A percentile compares a stretch with the other conserved stretches of the same genome.
These are phyloP conservation scores for Anseranas semipalmata DNA, from an alignment of 2,113 vertebrate genomes.

Conservation along the genomic window DNA sequence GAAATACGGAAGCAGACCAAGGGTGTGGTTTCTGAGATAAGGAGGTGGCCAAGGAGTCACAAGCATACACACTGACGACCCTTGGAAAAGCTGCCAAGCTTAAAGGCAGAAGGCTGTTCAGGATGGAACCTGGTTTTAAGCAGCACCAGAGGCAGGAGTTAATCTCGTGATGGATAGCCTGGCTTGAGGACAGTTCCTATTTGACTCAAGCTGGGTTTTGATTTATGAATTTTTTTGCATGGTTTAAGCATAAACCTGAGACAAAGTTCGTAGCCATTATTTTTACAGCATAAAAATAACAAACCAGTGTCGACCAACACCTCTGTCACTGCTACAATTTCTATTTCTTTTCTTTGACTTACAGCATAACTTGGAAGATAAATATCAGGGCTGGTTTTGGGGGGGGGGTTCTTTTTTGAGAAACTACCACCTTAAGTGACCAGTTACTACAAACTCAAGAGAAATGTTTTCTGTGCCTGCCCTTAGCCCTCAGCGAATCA, in stretches of 20 bases:
- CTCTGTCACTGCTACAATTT: not conserved
- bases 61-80: no score
- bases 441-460: not conserved
- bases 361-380: not conserved
- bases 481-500: not conserved
- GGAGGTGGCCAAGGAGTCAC: no score
- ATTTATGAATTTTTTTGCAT: not conserved
- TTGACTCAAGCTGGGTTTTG: not conserved
- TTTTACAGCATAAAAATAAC: constrained; percentile 13
- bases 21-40: no score
- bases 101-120: no score
- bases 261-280: not conserved
- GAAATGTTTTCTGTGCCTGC: not conserved
- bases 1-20: no score
- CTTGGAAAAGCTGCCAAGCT: no score
- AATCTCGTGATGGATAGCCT: not conserved
- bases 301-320: not conserved
- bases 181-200: not conserved
- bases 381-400: not conserved
- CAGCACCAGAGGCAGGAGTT: not conserved
- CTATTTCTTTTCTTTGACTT: not conserved
- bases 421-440: not conserved
- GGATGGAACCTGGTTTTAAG: no score
- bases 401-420: not conserved
- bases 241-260: not conserved